Evolutionary conservation across 1,140 invertebrate genomes (phyloP).

Genomic region (Magallana ariakensis): DNA sequence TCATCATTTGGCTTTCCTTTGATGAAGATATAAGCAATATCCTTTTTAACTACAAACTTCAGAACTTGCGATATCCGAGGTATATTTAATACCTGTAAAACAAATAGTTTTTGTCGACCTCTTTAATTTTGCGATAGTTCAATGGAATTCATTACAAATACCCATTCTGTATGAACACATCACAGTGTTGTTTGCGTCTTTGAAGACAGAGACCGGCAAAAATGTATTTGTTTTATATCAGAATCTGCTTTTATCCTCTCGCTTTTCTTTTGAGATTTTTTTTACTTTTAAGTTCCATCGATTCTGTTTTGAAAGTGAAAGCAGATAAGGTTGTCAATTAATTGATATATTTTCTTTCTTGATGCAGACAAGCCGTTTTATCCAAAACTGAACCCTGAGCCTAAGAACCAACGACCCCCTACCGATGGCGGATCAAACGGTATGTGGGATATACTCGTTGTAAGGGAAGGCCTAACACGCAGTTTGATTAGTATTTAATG

Average conservation of each 20-base stretch:
- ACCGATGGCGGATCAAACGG: not conserved
- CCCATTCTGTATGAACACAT: not conserved
- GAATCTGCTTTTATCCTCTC: slow-evolving; percentile 27
- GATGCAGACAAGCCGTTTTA: not conserved
- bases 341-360: slow-evolving; percentile 9
- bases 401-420: not conserved
- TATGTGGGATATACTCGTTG: not conserved
- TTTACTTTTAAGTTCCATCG: slow-evolving; percentile 17
- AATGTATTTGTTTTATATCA: slow-evolving; percentile 13
- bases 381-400: not conserved
- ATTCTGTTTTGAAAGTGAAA: slow-evolving; percentile 22
- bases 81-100: slow-evolving; percentile 33
- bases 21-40: slow-evolving; percentile 10
- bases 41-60: slow-evolving; percentile 25
- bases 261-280: not conserved
- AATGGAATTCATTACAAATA: slow-evolving; percentile 33
- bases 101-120: slow-evolving; percentile 18
- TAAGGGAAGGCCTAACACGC: no score
- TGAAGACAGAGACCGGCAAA: slow-evolving; percentile 2
- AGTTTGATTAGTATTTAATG: no score
- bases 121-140: slow-evolving; percentile 29
- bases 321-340: slow-evolving; percentile 24
- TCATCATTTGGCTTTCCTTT: slow-evolving; percentile 31
- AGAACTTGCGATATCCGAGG: slow-evolving; percentile 11
- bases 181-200: not conserved